A percentile compares a stretch with the other conserved stretches of the same genome.
Conservation (phyloP, 2,888 invertebrate genomes). For the Tubulanus polymorphus region DNA sequence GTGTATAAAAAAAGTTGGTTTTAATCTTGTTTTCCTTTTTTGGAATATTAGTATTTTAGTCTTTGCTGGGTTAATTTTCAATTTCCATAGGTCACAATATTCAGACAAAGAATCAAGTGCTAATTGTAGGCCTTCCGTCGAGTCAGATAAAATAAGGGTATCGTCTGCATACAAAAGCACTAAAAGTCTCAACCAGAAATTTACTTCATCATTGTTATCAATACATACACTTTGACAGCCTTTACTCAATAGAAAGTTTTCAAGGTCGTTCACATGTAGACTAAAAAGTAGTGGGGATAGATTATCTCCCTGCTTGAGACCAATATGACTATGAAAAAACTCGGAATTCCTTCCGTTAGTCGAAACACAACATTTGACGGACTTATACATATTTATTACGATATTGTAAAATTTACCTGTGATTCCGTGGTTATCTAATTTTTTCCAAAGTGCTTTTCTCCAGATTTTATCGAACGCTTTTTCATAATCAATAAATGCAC, state of each 20-base stretch:
- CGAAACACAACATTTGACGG: slow-evolving; percentile 12
- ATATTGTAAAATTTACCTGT: slow-evolving; percentile 3
- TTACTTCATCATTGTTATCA: too few relatives aligned
- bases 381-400: slow-evolving; percentile 1
- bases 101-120: background rate
- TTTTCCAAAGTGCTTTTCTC: slow-evolving; percentile 15
- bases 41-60: background rate
- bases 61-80: background rate
- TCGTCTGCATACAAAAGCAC: background rate
- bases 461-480: slow-evolving; percentile 16
- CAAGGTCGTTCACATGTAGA: background rate
- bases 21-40: background rate
- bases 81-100: background rate
- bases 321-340: slow-evolving; percentile 5
- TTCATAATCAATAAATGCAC: slow-evolving; percentile 16
- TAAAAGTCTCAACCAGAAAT: too few relatives aligned
- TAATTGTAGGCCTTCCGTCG: background rate
- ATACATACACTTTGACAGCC: too few relatives aligned
- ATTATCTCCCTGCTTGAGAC: background rate
- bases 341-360: slow-evolving; percentile 9
- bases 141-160: background rate
- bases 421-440: slow-evolving; percentile 9
- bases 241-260: too few relatives aligned
- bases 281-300: background rate
- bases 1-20: background rate